These are phyloP conservation scores for Heterodera filipjevi DNA, from an alignment of 2,888 invertebrate species.

Conservation along the genomic window DNA sequence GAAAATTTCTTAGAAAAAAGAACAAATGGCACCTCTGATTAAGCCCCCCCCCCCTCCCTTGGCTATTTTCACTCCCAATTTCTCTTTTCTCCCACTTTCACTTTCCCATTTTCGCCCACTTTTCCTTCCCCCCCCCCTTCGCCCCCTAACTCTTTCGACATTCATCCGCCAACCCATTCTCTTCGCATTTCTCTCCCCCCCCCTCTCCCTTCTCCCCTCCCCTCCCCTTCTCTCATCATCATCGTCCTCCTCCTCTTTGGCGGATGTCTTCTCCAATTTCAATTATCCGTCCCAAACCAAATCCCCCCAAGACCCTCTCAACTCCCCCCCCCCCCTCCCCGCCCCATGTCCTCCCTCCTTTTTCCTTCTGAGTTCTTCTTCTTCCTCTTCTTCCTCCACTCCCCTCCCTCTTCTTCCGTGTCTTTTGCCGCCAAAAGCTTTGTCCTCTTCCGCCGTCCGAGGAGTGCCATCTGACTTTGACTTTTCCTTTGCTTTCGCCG, in stretches of 20 bases:
- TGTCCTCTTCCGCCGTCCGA: slow-evolving; percentile 6
- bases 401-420: neutral
- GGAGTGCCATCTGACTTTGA: slow-evolving; percentile 8
- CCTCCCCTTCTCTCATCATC: neutral
- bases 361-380: neutral
- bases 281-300: slow-evolving; percentile 12
- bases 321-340: neutral
- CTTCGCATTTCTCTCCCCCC: neutral
- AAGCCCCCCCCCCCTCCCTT: neutral
- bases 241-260: neutral
- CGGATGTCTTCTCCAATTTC: slow-evolving; percentile 8
- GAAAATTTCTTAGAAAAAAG: too few species aligned
- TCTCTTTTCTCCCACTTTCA: too few species aligned
- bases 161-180: slow-evolving; percentile 3
- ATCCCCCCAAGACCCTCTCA: slow-evolving; percentile 7
- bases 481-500: neutral
- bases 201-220: neutral
- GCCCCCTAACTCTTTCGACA: neutral
- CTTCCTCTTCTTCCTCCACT: neutral
- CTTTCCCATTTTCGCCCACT: neutral
- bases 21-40: too few species aligned
- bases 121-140: neutral
- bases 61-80: too few species aligned
- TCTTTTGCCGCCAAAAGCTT: slow-evolving; percentile 12
- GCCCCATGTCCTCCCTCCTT: neutral